These are phyloP conservation scores for Adrianichthys oophorus DNA, from an alignment of 2,797 vertebrate genomes.

Conservation along the genomic window DNA sequence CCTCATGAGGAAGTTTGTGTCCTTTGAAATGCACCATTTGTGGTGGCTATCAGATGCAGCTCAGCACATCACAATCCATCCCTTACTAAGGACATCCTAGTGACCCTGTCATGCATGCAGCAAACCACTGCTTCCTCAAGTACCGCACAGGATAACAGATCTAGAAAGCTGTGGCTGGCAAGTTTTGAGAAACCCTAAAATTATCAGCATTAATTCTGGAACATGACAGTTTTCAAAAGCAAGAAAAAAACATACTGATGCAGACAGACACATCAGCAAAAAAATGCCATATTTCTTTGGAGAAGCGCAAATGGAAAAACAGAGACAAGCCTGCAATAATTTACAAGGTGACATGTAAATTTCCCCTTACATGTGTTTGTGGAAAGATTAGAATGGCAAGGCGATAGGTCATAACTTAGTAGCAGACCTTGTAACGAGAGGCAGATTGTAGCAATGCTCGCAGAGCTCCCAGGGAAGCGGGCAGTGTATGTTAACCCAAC, in stretches of 20 bases:
- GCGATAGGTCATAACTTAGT: slow-evolving; percentile 72
- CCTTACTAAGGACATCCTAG: slow-evolving; percentile 51
- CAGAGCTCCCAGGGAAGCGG: slow-evolving; percentile 79
- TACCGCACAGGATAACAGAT: not conserved
- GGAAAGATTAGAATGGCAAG: slow-evolving; percentile 75
- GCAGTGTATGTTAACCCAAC: slow-evolving; percentile 80
- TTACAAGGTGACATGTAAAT: slow-evolving; percentile 69
- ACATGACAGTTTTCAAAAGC: not conserved
- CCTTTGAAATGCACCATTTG: slow-evolving; percentile 74
- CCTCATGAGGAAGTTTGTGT: slow-evolving; percentile 70
- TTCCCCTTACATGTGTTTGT: slow-evolving; percentile 69
- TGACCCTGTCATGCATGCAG: slow-evolving; percentile 24
- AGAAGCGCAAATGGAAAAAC: slow-evolving; percentile 55
- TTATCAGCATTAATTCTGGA: too few relatives aligned
- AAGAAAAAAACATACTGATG: slow-evolving; percentile 5
- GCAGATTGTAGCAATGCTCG: slow-evolving; percentile 81
- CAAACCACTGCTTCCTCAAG: slow-evolving; percentile 10
- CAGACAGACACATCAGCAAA: slow-evolving; percentile 12
- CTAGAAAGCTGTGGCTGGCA: too few relatives aligned
- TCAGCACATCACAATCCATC: slow-evolving; percentile 51
- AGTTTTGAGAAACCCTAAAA: too few relatives aligned
- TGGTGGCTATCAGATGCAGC: slow-evolving; percentile 68
- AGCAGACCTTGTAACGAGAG: slow-evolving; percentile 83
- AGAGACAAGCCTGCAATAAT: slow-evolving; percentile 61
- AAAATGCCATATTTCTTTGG: slow-evolving; percentile 51